phyloP scores from a whole-genome alignment of 2,888 invertebrate species.

The Athrips mouffetella region DNA sequence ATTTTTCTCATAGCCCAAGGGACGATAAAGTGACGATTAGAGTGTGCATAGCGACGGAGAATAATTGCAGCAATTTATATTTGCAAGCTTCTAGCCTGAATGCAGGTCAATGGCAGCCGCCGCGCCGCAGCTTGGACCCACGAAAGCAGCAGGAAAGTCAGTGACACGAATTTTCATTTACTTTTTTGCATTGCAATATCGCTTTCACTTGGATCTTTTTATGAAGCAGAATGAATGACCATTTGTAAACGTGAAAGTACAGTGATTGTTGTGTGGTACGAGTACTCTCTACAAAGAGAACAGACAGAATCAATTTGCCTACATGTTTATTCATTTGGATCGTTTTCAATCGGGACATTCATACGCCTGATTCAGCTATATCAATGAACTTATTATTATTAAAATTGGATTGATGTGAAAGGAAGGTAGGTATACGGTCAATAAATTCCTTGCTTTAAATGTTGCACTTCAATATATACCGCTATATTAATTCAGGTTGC shows the following conservation, averaged over 20 bases:
- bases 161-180: conserved; percentile 74
- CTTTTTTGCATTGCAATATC: conserved; percentile 70
- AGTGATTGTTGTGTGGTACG: conserved; percentile 54
- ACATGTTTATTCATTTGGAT: conserved; percentile 49
- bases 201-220: conserved; percentile 71
- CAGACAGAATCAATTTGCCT: conserved; percentile 45
- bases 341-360: conserved; percentile 48
- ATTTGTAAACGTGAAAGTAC: conserved; percentile 72
- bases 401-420: conserved; percentile 36
- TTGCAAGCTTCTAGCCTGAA: conserved; percentile 24
- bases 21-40: too few species aligned
- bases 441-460: conserved; percentile 39
- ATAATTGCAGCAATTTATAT: conserved; percentile 1
- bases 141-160: conserved; percentile 65
- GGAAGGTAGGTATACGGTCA: conserved; percentile 31
- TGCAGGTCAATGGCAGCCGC: conserved; percentile 51
- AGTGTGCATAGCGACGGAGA: neutral
- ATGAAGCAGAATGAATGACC: conserved; percentile 62
- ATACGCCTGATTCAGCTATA: conserved; percentile 42
- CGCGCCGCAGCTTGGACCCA: conserved; percentile 41
- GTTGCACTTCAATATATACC: conserved; percentile 39
- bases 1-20: too few species aligned
- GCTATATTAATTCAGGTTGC: conserved; percentile 50
- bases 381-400: conserved; percentile 32
- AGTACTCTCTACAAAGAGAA: conserved; percentile 36